phyloP scores from a whole-genome alignment of 2,797 vertebrate genomes.

The Chloroceryle inda region DNA sequence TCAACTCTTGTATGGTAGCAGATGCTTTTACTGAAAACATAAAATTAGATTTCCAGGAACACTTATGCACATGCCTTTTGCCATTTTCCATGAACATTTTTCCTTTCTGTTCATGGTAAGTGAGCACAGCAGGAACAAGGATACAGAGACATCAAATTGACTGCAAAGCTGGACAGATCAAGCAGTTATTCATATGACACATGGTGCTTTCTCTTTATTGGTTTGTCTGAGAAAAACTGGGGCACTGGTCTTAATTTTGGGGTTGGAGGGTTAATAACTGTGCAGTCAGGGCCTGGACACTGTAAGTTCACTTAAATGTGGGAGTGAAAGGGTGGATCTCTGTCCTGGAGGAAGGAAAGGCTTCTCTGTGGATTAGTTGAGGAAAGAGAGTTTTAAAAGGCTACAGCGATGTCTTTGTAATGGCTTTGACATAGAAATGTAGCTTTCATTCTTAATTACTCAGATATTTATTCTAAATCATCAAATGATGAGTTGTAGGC shows the following conservation, averaged over 20 bases:
- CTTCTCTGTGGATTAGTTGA: not conserved
- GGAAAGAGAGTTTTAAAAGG: slow-evolving; percentile 9
- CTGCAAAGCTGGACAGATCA: not conserved
- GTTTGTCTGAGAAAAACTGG: not conserved
- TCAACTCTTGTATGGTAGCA: not conserved
- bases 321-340: not conserved
- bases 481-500: not conserved
- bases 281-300: not conserved
- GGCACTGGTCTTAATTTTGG: not conserved
- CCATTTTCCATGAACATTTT: slow-evolving; percentile 54
- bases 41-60: slow-evolving; percentile 68
- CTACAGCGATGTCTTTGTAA: not conserved
- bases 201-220: not conserved
- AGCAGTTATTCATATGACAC: not conserved
- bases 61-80: not conserved
- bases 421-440: slow-evolving; percentile 24
- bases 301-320: not conserved
- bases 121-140: not conserved
- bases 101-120: slow-evolving; percentile 34
- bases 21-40: slow-evolving; percentile 31
- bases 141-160: not conserved
- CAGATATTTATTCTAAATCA: not conserved
- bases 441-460: slow-evolving; percentile 30
- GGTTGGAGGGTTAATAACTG: not conserved
- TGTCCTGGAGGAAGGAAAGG: not conserved